Percentiles rank a stretch among this genome's conserved stretches.
Conservation (phyloP, 2,797 vertebrate species). For the Uromys caudimaculatus region DNA sequence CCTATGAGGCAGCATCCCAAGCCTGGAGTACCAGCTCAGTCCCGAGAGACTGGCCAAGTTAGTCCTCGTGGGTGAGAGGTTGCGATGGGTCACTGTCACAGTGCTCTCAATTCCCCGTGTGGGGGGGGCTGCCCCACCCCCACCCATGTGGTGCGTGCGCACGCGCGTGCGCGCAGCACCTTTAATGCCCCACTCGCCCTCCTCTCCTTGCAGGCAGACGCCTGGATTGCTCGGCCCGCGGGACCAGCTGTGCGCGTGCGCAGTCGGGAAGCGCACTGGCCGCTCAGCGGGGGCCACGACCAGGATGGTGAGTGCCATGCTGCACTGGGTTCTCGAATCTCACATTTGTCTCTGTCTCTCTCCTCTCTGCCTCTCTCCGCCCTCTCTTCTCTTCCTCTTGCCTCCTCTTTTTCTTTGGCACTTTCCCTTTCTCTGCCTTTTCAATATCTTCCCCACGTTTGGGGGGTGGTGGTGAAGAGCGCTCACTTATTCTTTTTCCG, state of each 20-base stretch:
- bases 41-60: neutral
- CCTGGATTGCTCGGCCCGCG: constrained; percentile 68
- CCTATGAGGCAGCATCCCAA: neutral
- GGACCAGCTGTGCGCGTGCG: constrained; percentile 27
- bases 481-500: neutral
- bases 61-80: neutral
- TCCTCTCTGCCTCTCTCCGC: neutral
- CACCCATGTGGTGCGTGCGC: too few relatives aligned
- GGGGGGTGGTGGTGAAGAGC: neutral
- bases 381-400: neutral
- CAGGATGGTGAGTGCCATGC: constrained; percentile 77
- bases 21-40: neutral
- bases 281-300: constrained; percentile 33
- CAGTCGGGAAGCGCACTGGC: constrained; percentile 24
- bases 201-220: constrained; percentile 81
- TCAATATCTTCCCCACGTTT: neutral
- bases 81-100: neutral
- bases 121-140: neutral
- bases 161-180: neutral
- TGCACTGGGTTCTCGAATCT: neutral
- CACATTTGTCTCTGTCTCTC: neutral
- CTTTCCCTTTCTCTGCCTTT: neutral
- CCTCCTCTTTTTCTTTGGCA: neutral
- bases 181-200: constrained; percentile 61
- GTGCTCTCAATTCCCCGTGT: neutral